Percentiles rank a stretch among this genome's conserved stretches.
Conservation (phyloP, 2,113 vertebrate genomes). For the Sebastes fasciatus region DNA sequence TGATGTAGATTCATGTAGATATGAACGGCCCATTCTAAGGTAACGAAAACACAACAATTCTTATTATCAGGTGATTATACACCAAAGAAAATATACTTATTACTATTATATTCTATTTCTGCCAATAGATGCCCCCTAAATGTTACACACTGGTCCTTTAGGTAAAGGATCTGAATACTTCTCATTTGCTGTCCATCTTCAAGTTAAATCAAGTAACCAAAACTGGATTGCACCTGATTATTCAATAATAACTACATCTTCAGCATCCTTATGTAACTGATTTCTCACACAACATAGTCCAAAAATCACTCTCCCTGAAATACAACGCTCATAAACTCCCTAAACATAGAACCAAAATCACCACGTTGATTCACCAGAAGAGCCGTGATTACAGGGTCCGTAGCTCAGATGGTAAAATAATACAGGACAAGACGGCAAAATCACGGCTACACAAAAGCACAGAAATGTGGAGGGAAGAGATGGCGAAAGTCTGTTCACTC, state of each 20-base stretch:
- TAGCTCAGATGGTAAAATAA: conserved; percentile 23
- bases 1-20: too few relatives aligned
- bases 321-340: conserved; percentile 32
- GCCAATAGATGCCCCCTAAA: too few relatives aligned
- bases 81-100: too few relatives aligned
- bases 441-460: conserved; percentile 6
- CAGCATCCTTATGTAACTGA: conserved; percentile 2
- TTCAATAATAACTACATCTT: background rate
- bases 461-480: conserved; percentile 21
- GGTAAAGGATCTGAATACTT: background rate
- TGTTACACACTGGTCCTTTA: too few relatives aligned
- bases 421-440: conserved; percentile 16
- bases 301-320: conserved; percentile 45
- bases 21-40: too few relatives aligned
- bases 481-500: conserved; percentile 6
- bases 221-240: background rate
- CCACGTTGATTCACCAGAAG: conserved; percentile 27
- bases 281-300: conserved; percentile 29
- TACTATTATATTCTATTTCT: too few relatives aligned
- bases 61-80: too few relatives aligned
- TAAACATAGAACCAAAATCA: conserved; percentile 57
- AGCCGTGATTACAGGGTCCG: conserved; percentile 62
- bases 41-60: too few relatives aligned
- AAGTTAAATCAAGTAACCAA: background rate
- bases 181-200: background rate